phyloP scores from a whole-genome alignment of 2,797 vertebrate genomes.

The Kryptopterus vitreolus region DNA sequence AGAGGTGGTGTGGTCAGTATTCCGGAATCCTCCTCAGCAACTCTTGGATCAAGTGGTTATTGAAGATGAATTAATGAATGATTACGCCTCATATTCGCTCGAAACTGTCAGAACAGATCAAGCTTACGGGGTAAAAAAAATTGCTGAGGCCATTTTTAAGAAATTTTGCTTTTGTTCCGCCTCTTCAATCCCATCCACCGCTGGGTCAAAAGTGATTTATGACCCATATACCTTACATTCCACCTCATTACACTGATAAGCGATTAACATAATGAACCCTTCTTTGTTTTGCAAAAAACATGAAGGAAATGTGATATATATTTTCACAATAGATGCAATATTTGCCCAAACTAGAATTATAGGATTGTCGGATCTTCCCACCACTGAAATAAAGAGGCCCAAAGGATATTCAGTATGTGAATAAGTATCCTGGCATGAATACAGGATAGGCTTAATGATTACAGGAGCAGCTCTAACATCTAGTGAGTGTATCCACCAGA shows the following conservation, averaged over 20 bases:
- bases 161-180: background rate
- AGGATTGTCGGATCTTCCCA: background rate
- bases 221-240: background rate
- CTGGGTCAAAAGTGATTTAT: background rate
- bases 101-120: no score
- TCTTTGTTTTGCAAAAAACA: background rate
- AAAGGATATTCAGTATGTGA: background rate
- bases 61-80: background rate
- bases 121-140: no score
- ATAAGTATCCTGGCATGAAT: background rate
- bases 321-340: background rate
- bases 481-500: background rate
- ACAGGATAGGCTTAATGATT: background rate
- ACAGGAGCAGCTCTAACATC: background rate
- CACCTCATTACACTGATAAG: background rate
- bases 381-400: background rate
- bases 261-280: background rate
- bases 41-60: background rate
- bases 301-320: background rate
- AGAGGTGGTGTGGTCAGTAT: background rate
- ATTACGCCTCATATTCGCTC: no score
- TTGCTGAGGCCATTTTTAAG: background rate
- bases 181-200: background rate
- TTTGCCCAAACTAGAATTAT: background rate
- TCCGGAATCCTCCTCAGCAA: background rate